Evolutionary conservation across 2,113 vertebrate genomes (phyloP), one percentile per base, ranked within the genome.

Genomic region (Xiphophorus hellerii): DNA sequence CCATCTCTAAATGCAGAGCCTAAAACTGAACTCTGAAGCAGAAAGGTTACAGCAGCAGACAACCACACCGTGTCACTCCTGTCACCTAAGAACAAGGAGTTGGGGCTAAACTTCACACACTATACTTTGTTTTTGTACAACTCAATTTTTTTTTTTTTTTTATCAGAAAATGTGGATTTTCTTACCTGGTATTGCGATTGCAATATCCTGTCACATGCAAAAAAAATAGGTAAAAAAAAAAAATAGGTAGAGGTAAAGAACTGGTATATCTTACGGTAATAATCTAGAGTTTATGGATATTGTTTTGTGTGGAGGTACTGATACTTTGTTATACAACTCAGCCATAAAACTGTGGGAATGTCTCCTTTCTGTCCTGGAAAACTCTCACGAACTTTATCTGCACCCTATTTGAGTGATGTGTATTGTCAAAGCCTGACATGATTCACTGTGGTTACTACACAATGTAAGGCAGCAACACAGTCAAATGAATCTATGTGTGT

Each of bases 361-460:
- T 51, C 31, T 66, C 51, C 30, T 62, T 29, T 44, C 63, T 64
- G n/a, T 31, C 64, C 42, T 42, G 61, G 74, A 60, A 25, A 35
- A 64, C 31, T 69, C 31, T 58, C 58, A 27, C 65, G 60, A 67
- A 70, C 66, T 83, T 65, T 29, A 69, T 71, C 62, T 37, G 28
- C 20, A 66, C 33, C 8, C 60, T 11, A 39, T 66, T 72, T 66
- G 28, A 72, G 10, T 58, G 60, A 77, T 68, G 61, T 37, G 13
- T 6, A 5, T 5, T 64, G 37, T 33, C 66, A 72, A 62, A 72
- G 66, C 37, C 33, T 42, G 48, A 74, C 5, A 6, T 17, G n/a
- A 44, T 60, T 35, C 11, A 30, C 31, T 58, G 44, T 63, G 61
- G 62, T 29, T 66, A 69, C 8, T 69, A 12, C 10, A 11, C 13